These are phyloP conservation scores for Erythrocebus patas DNA, from an alignment of 2,113 vertebrate species.

Conservation along the genomic window DNA sequence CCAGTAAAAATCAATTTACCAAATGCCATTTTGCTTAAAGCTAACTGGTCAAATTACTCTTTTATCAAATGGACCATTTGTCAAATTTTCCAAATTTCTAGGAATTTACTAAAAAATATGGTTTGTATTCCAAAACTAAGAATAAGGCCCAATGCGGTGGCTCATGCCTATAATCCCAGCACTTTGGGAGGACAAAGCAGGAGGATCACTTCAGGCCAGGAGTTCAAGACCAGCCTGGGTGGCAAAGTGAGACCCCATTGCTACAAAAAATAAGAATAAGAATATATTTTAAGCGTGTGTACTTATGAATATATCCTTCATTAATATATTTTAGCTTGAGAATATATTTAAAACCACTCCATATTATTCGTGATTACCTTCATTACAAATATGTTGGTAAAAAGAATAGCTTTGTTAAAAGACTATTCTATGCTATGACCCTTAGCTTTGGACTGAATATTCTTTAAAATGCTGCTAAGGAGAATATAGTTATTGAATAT, in stretches of 20 bases:
- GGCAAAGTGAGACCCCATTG: no score
- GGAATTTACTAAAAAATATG: constrained; percentile 9
- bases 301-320: not conserved
- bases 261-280: not conserved
- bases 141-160: not conserved
- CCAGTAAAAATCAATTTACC: constrained; percentile 27
- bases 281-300: not conserved
- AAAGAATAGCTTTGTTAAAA: constrained; percentile 28
- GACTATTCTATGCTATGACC: not conserved
- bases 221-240: no score
- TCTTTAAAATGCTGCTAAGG: constrained; percentile 35
- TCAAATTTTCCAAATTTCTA: not conserved
- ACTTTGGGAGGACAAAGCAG: no score
- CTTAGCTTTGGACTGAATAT: constrained; percentile 15
- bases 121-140: constrained; percentile 9
- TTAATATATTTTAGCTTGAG: constrained; percentile 7
- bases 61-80: constrained; percentile 26
- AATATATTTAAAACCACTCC: not conserved
- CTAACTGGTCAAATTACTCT: constrained; percentile 28
- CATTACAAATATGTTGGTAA: not conserved
- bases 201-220: no score
- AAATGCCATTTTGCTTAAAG: not conserved
- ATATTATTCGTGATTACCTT: constrained; percentile 28
- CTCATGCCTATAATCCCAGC: no score
- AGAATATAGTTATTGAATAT: not conserved